A percentile compares a stretch with the other conserved stretches of the same genome.
Conservation (phyloP, 2,888 invertebrate genomes). For the Plemyria rubiginata region DNA sequence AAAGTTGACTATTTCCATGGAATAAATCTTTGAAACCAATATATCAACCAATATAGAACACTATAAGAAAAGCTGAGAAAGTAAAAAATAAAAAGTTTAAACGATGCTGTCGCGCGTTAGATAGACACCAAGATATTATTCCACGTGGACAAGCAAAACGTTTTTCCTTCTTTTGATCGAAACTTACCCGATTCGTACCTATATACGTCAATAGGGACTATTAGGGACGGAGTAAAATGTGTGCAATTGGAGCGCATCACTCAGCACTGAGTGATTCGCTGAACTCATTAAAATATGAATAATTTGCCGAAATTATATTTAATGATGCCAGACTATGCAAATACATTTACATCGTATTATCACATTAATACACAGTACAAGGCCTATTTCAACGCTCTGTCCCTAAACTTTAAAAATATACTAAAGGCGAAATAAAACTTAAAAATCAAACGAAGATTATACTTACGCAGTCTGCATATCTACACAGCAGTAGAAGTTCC, state of each 20-base stretch:
- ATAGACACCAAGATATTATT: background rate
- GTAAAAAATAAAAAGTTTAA: background rate
- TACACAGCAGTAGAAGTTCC: background rate
- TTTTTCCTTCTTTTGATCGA: no score
- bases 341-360: conserved; percentile 9
- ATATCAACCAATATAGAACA: background rate
- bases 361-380: conserved; percentile 3
- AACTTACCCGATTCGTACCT: background rate
- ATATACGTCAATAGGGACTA: no score
- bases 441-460: no score
- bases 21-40: conserved; percentile 41
- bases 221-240: background rate
- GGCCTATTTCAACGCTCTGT: no score
- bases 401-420: background rate
- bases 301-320: conserved; percentile 22
- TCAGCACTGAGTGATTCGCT: conserved; percentile 19
- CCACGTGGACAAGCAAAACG: no score
- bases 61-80: conserved; percentile 2
- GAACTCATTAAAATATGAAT: conserved; percentile 28
- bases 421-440: background rate
- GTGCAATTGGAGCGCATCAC: conserved; percentile 13
- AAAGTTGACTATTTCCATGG: conserved; percentile 65
- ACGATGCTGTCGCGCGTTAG: background rate
- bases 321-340: conserved; percentile 21
- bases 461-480: no score